Percentiles rank a stretch among this genome's conserved stretches.
These are phyloP conservation scores for Yponomeuta evonymella DNA, from an alignment of 2,888 invertebrate genomes.

Conservation along the genomic window DNA sequence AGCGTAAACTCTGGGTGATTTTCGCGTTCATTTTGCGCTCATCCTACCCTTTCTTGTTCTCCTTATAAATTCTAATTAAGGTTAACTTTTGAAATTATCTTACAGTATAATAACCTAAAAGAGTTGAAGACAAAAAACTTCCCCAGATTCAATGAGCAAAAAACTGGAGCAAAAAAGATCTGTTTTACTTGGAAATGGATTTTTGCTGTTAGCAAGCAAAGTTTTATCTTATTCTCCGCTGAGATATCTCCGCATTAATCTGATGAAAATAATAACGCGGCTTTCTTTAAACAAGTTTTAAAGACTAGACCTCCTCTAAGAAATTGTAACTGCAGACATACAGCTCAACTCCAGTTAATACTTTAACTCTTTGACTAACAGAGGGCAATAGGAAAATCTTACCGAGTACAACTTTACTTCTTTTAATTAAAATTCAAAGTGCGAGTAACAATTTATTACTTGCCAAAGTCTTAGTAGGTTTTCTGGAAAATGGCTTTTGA, in stretches of 20 bases:
- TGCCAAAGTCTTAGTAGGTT: neutral
- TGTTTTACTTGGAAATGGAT: slow-evolving; percentile 69
- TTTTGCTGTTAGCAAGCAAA: slow-evolving; percentile 57
- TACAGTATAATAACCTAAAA: slow-evolving; percentile 40
- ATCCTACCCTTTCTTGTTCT: slow-evolving; percentile 28
- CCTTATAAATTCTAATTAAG: slow-evolving; percentile 35
- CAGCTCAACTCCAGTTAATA: neutral
- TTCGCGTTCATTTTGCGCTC: neutral
- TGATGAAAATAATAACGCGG: slow-evolving; percentile 41
- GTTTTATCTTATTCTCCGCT: slow-evolving; percentile 49
- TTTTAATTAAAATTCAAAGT: neutral
- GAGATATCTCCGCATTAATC: slow-evolving; percentile 53
- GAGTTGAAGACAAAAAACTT: slow-evolving; percentile 42
- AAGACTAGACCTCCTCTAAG: neutral
- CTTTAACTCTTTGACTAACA: slow-evolving; percentile 1
- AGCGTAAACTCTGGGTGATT: neutral
- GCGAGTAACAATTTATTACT: neutral
- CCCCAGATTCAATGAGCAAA: slow-evolving; percentile 50
- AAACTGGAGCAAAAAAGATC: slow-evolving; percentile 48
- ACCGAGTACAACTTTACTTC: neutral
- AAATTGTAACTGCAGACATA: neutral
- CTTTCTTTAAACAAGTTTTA: slow-evolving; percentile 15
- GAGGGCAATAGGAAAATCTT: neutral
- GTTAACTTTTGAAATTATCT: slow-evolving; percentile 36
- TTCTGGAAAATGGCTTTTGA: neutral